phyloP scores from a whole-genome alignment of 2,797 vertebrate genomes.

The Tiaroga cobitis region DNA sequence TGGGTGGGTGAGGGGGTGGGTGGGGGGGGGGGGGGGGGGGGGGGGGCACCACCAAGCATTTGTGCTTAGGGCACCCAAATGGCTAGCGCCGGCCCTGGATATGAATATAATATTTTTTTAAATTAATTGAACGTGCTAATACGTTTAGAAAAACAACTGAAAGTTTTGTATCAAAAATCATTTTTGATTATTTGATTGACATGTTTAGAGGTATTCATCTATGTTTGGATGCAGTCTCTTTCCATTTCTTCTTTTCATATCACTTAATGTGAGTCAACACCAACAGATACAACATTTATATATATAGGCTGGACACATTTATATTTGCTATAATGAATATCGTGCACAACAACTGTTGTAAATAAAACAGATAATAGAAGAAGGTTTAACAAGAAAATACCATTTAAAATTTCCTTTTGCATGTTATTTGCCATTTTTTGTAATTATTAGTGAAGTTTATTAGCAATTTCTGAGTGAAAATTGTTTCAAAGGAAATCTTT shows the following conservation, averaged over 20 bases:
- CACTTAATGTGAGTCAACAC: background rate
- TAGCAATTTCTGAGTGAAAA: background rate
- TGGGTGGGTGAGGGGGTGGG: no score
- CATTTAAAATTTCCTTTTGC: no score
- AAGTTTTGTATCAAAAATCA: background rate
- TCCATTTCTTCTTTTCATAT: background rate
- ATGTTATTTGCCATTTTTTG: background rate
- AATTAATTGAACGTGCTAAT: background rate
- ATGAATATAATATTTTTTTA: background rate
- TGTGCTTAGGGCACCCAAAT: no score
- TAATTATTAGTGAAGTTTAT: background rate
- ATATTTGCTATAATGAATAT: background rate
- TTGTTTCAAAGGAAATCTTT: background rate
- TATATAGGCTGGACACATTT: background rate
- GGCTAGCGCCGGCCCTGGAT: no score
- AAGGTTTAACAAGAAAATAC: background rate
- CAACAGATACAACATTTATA: background rate
- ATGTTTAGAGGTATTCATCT: background rate
- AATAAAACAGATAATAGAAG: background rate
- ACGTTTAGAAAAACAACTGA: background rate
- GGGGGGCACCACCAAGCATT: no score
- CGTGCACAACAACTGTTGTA: background rate
- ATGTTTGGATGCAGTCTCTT: background rate
- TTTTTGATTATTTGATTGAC: background rate
- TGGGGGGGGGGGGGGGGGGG: no score